Conservation (phyloP, 2,888 invertebrate species). For the Dicranocentrus wangi region DNA sequence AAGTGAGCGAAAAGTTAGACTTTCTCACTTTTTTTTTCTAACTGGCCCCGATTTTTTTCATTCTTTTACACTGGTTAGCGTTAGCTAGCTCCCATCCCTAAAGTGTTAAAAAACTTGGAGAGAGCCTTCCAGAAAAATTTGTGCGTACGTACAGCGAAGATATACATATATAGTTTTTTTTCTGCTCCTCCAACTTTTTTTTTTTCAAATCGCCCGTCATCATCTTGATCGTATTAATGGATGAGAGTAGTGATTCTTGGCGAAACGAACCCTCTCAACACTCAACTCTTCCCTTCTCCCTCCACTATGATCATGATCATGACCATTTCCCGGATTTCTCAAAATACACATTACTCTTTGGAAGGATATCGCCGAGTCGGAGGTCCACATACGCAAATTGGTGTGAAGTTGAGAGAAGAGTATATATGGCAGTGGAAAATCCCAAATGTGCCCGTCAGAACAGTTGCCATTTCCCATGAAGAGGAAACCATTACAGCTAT, state of each 20-base stretch:
- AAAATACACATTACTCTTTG: neutral
- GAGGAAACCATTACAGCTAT: slow-evolving; percentile 18
- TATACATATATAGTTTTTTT: no score
- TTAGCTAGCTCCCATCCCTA: no score
- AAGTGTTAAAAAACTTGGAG: no score
- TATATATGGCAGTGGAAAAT: no score
- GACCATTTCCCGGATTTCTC: neutral
- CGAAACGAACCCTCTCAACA: neutral
- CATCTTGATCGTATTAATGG: slow-evolving; percentile 56
- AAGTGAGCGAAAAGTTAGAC: slow-evolving; percentile 36
- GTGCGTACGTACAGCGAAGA: no score
- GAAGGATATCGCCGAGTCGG: no score
- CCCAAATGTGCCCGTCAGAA: neutral
- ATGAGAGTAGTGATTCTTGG: slow-evolving; percentile 53
- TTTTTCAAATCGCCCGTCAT: slow-evolving; percentile 34
- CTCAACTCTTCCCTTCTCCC: slow-evolving; percentile 5
- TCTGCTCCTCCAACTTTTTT: no score
- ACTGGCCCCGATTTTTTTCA: slow-evolving; percentile 5
- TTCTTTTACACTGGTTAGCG: no score
- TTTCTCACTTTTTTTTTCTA: slow-evolving; percentile 20
- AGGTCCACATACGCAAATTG: slow-evolving; percentile 9
- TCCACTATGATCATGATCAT: neutral
- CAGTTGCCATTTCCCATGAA: neutral
- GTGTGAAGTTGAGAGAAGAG: slow-evolving; percentile 17
- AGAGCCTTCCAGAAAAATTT: no score